Evolutionary conservation across 2,113 vertebrate species (phyloP), one percentile per base, ranked within the genome.

Genomic region (Fulmarus glacialis): DNA sequence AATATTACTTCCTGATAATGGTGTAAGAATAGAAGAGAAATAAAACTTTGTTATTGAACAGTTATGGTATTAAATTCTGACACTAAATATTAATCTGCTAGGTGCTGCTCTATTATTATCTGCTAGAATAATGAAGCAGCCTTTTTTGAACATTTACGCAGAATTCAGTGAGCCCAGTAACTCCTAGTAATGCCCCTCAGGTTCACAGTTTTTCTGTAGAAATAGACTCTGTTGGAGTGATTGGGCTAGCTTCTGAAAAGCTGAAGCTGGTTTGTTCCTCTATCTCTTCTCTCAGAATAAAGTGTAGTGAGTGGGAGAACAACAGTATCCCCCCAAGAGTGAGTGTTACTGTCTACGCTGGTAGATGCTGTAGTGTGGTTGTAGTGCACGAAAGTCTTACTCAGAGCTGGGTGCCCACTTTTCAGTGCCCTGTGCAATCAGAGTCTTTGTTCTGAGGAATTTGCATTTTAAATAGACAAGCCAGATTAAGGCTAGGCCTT

Each of bases 51-150:
- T 96, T 97, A 94, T 94, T 96, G 96, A 96, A 91, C 95, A 91
- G 91, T 96, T 97, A 86, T n/a, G 47, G 79, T 91, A 95, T 96
- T 97, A 95, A 97, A 90, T 95, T 96, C 78, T 93, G 94, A 78
- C 91, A 94, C 82, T 97, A 95, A 95, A 96, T 97, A 94, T 96
- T 96, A 96, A 97, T 97, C 84, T 96, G 67, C 50, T 88, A 90
- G 87, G 87, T 96, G 38, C 87, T 87, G 66, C 71, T 86, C 50
- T 93, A 38, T 83, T 96, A 80, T 93, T 91, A 70, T 88, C 93
- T 88, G 12, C 91, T 94, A 59, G 74, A 90, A 90, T 93, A 96
- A 88, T 87, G 91, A 92, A 94, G 77, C 55, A 77, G 84, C 62
- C 42, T 70, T 89, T 93, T 77, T 52, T 62, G 16, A 91, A 62